phyloP scores from a whole-genome alignment of 92 coral and sea anemone genomes.

The Epizoanthus rinbou region DNA sequence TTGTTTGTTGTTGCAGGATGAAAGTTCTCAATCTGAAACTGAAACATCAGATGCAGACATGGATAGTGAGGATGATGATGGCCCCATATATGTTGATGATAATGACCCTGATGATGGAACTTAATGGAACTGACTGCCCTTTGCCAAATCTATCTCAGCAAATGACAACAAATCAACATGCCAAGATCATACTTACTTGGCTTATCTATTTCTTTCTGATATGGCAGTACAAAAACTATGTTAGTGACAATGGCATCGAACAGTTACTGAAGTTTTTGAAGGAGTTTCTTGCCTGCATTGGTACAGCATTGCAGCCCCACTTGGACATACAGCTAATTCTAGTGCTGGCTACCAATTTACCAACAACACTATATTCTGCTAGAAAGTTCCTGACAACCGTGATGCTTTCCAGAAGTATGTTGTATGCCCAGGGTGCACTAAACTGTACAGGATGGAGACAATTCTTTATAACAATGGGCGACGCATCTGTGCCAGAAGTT shows the following conservation, averaged over 20 bases:
- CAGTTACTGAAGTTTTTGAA: constrained; percentile 44
- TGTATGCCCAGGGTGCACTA: constrained; percentile 58
- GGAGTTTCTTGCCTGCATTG: constrained; percentile 42
- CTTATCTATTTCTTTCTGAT: constrained; percentile 51
- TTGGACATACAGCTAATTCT: constrained; percentile 38
- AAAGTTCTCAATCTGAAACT: too few species aligned
- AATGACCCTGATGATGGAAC: constrained; percentile 14
- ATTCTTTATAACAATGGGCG: constrained; percentile 33
- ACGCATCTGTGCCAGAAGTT: constrained; percentile 45
- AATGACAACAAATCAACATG: constrained; percentile 15
- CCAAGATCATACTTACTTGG: constrained; percentile 33
- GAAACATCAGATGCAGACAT: too few species aligned
- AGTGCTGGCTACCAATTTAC: constrained; percentile 42
- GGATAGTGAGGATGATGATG: background rate
- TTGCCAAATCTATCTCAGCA: constrained; percentile 16
- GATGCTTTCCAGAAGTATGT: constrained; percentile 13
- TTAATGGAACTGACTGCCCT: background rate
- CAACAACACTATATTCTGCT: constrained; percentile 47
- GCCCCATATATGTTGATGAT: background rate
- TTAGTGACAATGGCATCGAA: constrained; percentile 14
- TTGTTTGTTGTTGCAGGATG: too few species aligned
- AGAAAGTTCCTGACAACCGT: constrained; percentile 26
- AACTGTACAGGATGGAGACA: constrained; percentile 40
- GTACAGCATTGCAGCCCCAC: constrained; percentile 40
- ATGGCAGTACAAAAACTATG: constrained; percentile 52